phyloP scores from a whole-genome alignment of 2,113 vertebrate species.

The Vanacampus margaritifer region DNA sequence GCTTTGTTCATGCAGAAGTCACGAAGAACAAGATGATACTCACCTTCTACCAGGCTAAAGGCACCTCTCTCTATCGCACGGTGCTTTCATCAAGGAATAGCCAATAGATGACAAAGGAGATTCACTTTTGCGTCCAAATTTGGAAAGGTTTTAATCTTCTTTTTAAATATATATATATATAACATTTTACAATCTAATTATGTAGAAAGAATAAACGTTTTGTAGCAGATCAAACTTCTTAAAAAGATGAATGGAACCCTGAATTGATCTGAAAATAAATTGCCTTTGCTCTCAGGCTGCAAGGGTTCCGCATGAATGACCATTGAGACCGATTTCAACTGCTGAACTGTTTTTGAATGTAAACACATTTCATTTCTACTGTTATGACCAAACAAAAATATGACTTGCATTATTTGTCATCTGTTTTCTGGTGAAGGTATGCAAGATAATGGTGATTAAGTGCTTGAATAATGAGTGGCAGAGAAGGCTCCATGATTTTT shows the following conservation, averaged over 20 bases:
- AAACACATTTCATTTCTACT: background rate
- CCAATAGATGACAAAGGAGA: background rate
- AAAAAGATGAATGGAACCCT: background rate
- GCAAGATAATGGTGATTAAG: background rate
- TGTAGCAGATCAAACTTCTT: background rate
- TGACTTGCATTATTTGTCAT: background rate
- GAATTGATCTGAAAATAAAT: background rate
- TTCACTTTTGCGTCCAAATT: background rate
- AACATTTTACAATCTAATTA: background rate
- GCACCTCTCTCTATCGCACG: conserved; percentile 82
- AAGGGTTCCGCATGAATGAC: background rate
- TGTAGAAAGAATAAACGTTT: background rate
- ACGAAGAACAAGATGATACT: conserved; percentile 74
- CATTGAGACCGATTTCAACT: background rate
- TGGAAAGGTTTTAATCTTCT: background rate
- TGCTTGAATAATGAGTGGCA: too few relatives aligned
- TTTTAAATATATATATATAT: too few relatives aligned
- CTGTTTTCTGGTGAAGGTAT: background rate
- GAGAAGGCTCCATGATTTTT: too few relatives aligned
- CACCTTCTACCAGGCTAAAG: conserved; percentile 80
- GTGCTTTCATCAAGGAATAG: conserved; percentile 67
- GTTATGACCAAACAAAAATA: background rate
- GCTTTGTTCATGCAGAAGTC: conserved; percentile 81
- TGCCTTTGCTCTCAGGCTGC: background rate
- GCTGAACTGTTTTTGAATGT: background rate